phyloP scores from a whole-genome alignment of 2,113 vertebrate genomes.

The Arenaria interpres region DNA sequence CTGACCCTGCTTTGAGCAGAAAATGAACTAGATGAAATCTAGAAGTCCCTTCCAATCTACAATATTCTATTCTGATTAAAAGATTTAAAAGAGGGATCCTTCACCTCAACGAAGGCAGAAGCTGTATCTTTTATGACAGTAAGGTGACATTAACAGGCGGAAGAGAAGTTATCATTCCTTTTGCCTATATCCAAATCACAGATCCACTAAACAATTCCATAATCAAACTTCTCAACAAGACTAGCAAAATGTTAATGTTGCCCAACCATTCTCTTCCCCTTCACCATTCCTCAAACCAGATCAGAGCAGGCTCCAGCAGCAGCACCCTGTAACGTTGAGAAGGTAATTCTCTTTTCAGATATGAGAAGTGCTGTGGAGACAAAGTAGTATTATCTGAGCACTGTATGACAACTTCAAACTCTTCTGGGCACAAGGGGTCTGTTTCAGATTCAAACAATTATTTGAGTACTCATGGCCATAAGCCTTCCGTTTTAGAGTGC shows the following conservation, averaged over 20 bases:
- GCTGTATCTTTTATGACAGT: background rate
- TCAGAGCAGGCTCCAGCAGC: background rate
- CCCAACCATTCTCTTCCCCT: background rate
- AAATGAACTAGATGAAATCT: background rate
- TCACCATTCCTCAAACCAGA: background rate
- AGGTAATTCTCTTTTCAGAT: background rate
- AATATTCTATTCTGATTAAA: background rate
- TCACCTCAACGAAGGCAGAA: background rate
- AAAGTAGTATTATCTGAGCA: background rate
- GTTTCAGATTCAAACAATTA: background rate
- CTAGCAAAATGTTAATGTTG: background rate
- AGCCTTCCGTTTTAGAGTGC: background rate
- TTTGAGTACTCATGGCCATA: background rate
- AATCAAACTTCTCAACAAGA: background rate
- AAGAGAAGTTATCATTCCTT: background rate
- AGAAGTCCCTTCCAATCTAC: background rate
- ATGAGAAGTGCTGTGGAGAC: background rate
- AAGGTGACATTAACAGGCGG: background rate
- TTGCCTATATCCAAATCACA: background rate
- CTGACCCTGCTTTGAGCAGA: background rate
- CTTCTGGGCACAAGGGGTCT: background rate
- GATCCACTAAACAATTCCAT: background rate
- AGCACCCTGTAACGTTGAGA: background rate
- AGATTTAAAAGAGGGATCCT: background rate
- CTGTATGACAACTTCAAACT: background rate